Base-by-base conservation (phyloP, 2,113 vertebrate species). In the Oryzias celebensis region DNA sequence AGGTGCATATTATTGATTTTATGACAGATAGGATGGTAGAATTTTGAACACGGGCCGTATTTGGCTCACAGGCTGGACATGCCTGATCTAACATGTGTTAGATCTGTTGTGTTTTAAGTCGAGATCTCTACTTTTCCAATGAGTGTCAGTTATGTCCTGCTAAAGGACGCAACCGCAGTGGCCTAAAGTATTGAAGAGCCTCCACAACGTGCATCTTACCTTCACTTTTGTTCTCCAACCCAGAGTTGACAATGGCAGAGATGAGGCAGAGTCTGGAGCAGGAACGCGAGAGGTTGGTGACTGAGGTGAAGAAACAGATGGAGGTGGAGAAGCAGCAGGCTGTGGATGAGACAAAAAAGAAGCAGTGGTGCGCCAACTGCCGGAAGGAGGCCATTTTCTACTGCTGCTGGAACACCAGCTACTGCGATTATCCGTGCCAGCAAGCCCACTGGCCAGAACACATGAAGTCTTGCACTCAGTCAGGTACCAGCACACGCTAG, bases 381-480 rank as follows among this genome's bases (percentile, higher is more conserved):
- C 94, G 93, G 71, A 98, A 98, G 83, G 97, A 99, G 78, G 97
- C 96, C 79, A 98, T 99, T 55, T 99, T 99, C 80, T 98, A 99
- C 75, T 99, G 97, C 88, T 99, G 96, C 81, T 98, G 96, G 96
- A 99, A 99, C 80, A 99, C 96, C 44, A 99, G 96, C 91, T 99
- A 99, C 88, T 99, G 96, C 3, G 97, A 99, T 88, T 99, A 99
- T 71, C 97, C 97, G 52, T 98, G 97, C 85, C 97, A 99, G 83
- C 96, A 98, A 84, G 95, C 96, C 24, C 97, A 99, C 86, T 98
- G 96, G 97, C 96, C 96, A 0, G 96, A 99, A 82, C 97, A 98
- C 52, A 99, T 98, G 96, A 99, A 98, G 82, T 98, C 97, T 68
- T 99, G 96, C 85, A 99, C 96, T 22, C 97, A 99, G 88, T 99